Percentiles rank a stretch among this genome's conserved stretches.
Conservation (phyloP, 2,888 invertebrate genomes). For the Parochlus steinenii region DNA sequence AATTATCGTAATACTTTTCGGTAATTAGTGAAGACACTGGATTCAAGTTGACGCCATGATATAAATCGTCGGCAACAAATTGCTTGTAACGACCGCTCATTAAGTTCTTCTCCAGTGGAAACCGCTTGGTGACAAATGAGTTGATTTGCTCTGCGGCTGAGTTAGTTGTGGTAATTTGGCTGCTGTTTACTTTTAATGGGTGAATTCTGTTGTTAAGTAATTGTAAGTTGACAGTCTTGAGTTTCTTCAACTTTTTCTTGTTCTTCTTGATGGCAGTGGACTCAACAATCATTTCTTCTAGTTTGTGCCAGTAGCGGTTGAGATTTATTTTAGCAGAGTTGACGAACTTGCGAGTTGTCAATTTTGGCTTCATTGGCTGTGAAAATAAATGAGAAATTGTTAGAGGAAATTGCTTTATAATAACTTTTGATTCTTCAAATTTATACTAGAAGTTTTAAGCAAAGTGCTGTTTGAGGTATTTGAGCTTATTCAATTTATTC, state of each 20-base stretch:
- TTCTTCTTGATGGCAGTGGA: constrained; percentile 3
- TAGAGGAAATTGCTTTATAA: too few species aligned
- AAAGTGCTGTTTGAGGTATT: too few species aligned
- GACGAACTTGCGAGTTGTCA: constrained; percentile 13
- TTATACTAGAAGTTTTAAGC: too few species aligned
- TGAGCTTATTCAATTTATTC: too few species aligned
- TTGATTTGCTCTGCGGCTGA: too few species aligned
- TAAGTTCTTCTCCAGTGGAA: constrained; percentile 1
- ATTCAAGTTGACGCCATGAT: constrained; percentile 14
- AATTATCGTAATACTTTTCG: constrained; percentile 10
- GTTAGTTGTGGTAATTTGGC: too few species aligned
- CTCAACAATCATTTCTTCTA: constrained; percentile 12
- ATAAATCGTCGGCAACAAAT: constrained; percentile 14
- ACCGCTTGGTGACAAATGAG: too few species aligned
- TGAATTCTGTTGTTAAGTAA: constrained; percentile 8
- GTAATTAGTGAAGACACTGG: constrained; percentile 1
- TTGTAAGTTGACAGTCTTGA: constrained; percentile 9
- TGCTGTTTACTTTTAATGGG: too few species aligned
- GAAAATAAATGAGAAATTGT: constrained; percentile 11
- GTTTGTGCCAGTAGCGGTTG: constrained; percentile 15
- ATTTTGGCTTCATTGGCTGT: constrained; percentile 14
- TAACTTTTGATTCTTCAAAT: too few species aligned
- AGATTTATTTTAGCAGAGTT: constrained; percentile 14
- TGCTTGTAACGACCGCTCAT: constrained; percentile 10
- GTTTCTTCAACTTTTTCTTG: constrained; percentile 9